A percentile compares a stretch with the other conserved stretches of the same genome.
Evolutionary conservation across 2,797 vertebrate genomes (phyloP).

Genomic region (Myripristis jacobus): DNA sequence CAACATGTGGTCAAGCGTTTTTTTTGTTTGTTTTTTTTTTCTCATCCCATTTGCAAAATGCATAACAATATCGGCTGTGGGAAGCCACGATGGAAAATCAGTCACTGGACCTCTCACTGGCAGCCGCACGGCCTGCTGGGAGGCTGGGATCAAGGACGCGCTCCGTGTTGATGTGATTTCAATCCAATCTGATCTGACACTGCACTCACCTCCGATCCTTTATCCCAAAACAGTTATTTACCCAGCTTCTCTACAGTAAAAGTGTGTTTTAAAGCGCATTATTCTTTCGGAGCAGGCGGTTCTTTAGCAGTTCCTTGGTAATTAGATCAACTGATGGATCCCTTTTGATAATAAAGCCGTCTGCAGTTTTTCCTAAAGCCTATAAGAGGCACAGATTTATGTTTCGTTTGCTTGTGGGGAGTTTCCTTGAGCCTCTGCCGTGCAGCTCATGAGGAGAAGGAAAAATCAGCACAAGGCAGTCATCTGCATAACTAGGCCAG

Average conservation of each 20-base stretch:
- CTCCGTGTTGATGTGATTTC: background rate
- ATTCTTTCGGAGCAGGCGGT: background rate
- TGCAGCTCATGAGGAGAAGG: conserved; percentile 50
- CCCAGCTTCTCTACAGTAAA: background rate
- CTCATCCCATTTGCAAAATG: conserved; percentile 8
- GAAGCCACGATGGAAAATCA: conserved; percentile 9
- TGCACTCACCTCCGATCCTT: background rate
- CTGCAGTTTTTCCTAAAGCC: background rate
- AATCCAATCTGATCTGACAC: background rate
- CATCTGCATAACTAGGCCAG: conserved; percentile 42
- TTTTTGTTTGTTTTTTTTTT: conserved; percentile 17
- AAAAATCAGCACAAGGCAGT: conserved; percentile 45
- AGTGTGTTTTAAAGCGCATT: background rate
- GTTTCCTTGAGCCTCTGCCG: conserved; percentile 20
- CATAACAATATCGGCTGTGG: conserved; percentile 7
- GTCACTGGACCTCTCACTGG: background rate
- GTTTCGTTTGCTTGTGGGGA: conserved; percentile 19
- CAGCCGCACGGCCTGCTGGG: background rate
- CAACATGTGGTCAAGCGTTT: conserved; percentile 12
- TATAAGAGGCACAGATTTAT: background rate
- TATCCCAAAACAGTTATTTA: background rate
- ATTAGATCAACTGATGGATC: too few relatives aligned
- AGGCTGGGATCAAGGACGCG: background rate
- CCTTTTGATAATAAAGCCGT: too few relatives aligned
- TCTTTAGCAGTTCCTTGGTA: background rate